These are phyloP conservation scores for Eudyptes chrysolophus DNA, from an alignment of 2,113 vertebrate species.

Conservation along the genomic window DNA sequence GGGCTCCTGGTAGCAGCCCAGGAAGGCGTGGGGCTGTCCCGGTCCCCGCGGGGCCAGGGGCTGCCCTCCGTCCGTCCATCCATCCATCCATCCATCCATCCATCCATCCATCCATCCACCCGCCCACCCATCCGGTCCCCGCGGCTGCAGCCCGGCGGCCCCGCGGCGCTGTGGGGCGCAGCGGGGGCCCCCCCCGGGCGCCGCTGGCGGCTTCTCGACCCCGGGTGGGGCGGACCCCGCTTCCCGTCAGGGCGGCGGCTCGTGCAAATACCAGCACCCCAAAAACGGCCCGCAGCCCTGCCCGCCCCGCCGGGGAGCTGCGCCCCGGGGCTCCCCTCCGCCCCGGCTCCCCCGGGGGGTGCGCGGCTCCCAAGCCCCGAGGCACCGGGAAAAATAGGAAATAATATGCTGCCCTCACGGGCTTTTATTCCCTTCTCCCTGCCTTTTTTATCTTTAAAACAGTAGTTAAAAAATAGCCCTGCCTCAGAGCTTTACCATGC, in stretches of 20 bases:
- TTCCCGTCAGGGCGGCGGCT: background rate
- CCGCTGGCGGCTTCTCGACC: background rate
- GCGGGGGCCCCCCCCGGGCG: accelerated
- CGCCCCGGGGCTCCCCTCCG: background rate
- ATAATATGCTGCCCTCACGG: background rate
- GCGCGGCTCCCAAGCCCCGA: background rate
- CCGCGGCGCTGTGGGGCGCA: accelerated
- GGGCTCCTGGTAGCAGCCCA: constrained; percentile 83
- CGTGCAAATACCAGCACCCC: background rate
- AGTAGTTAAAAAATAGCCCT: background rate
- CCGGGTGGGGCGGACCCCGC: too few species aligned
- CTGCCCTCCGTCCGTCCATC: constrained; percentile 8
- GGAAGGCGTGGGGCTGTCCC: constrained; percentile 79
- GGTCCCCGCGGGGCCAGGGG: constrained; percentile 68
- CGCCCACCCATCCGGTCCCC: background rate
- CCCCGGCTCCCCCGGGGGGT: background rate
- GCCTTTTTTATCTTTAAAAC: background rate
- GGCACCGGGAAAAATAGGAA: background rate
- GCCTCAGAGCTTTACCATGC: background rate
- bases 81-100: background rate
- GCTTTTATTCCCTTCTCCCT: background rate
- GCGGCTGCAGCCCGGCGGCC: background rate
- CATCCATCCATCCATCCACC: background rate
- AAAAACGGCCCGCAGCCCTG: background rate
- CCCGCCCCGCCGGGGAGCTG: background rate